Evolutionary conservation across 2,113 vertebrate genomes (phyloP), one percentile per base, ranked within the genome.

Genomic region (Emydocephalus ijimae): DNA sequence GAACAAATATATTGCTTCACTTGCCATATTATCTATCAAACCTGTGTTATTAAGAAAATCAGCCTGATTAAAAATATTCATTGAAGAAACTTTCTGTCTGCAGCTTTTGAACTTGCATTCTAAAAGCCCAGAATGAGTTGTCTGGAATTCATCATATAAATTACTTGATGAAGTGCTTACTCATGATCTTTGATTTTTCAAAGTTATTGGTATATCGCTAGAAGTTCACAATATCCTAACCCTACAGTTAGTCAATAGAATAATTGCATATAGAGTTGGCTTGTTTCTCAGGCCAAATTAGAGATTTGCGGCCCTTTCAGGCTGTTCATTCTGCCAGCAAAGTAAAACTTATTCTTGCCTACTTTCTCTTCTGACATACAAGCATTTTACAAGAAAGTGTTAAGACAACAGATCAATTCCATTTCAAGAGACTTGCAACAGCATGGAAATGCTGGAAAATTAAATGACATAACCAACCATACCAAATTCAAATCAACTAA

Each of bases 141-240:
- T 48, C 64, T 85, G 88, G 69, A 92, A 57, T 89, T 85, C 43
- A 48, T 92, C 89, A 86, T 86, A 55, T 92, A 56, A 89, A 89
- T 85, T 85, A 43, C 74, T 92, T 89, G 54, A 89, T 85, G 43
- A 89, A 92, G 85, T 92, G 43, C 54, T 81, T 81, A 89, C 69
- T 85, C 50, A 39, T 89, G 64, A 92, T 59, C 26, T 39, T 89
- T 85, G 69, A 20, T 43, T 92, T 48, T 56, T 88, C 48, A 23
- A 23, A 89, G 57, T 61, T 61, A 92, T 92, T 59, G 69, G 57
- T 89, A 61, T 34, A 52, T 59, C 64, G 59, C 43, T n/a, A 64
- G 85, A 91, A 34, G 34, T 89, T 89, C 21, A 50, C 88, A 55
- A 92, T 50, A 11, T 6, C 7, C 5, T 56, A 89, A 39, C 34